Base-by-base conservation (phyloP, 2,888 invertebrate genomes). In the Meliscaeva auricollis region DNA sequence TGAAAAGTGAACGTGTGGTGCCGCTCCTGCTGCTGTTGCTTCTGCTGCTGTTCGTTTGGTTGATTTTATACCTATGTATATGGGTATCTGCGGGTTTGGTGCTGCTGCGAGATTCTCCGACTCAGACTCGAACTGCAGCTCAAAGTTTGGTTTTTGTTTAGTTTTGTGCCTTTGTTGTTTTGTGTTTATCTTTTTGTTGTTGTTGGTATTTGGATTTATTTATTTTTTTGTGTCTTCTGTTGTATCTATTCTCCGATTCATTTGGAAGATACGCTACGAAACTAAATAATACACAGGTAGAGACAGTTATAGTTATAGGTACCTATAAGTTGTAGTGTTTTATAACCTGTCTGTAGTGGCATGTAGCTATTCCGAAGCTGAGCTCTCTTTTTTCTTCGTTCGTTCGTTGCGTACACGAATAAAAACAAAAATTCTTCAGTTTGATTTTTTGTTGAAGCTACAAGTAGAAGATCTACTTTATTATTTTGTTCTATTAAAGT, bases 1-100 rank as follows among this genome's bases (percentile, higher is more conserved):
- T 85, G 72, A 81, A 84, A 84, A 85, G 81, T 85, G 85, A 85
- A 85, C 69, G 85, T 81, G 80, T 81, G 79, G 75, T 84, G 66
- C 75, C 72, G 78, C 56, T 75, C 30, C 64, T 56, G 56, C 64
- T 64, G 69, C 22, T 52, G 62, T 4, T 77, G 60, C 46, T 62
- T 46, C 56, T 64, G 66, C 46, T 62, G 54, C 56, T 64, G 66
- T 48, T 54, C 54, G 44, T 56, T 32, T 78, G 69, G 52, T 60
- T n/a, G 62, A 35, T n/a, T n/a, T n/a, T n/a, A n/a, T n/a, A n/a
- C n/a, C n/a, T n/a, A n/a, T n/a, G 38, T 13, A 38, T 38, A 38
- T 9, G 58, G 38, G 58, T 38, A 58, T 58, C 35, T 15, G n/a
- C 26, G 35, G 13, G 32, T 35, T 56, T 17, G 30, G 22, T 22